Evolutionary conservation across 2,113 vertebrate species (phyloP).

Genomic region (Alouatta palliata): DNA sequence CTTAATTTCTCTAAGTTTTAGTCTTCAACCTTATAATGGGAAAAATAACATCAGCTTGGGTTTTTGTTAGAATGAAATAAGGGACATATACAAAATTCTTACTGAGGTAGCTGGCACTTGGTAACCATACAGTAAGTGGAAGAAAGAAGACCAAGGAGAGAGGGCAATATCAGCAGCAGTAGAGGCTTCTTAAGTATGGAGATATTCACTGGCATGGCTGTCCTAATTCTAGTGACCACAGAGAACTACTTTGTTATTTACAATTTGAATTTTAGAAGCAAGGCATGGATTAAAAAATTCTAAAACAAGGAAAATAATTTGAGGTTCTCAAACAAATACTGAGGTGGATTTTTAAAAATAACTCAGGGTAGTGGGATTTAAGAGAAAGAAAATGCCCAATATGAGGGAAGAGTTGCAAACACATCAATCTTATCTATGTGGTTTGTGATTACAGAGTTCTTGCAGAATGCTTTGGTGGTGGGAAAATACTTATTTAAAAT

Average conservation of each 20-base stretch:
- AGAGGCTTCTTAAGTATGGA: not conserved
- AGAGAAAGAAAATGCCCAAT: not conserved
- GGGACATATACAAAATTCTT: not conserved
- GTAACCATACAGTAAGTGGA: not conserved
- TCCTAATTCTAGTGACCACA: not conserved
- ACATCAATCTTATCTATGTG: not conserved
- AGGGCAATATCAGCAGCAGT: not conserved
- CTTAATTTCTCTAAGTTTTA: not conserved
- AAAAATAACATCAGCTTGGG: not conserved
- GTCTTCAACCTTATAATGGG: not conserved
- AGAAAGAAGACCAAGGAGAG: not conserved
- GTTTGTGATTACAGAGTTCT: conserved; percentile 31
- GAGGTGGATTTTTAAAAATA: not conserved
- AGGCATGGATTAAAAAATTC: conserved; percentile 23
- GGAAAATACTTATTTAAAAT: conserved; percentile 36
- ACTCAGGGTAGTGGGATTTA: not conserved
- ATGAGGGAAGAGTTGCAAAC: not conserved
- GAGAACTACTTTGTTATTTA: not conserved
- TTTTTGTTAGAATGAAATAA: not conserved
- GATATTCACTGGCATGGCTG: not conserved
- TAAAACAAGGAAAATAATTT: not conserved
- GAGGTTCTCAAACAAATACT: not conserved
- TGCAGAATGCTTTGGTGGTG: not conserved
- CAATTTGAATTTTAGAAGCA: conserved; percentile 26
- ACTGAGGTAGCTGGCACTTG: not conserved